Evolutionary conservation across 2,113 vertebrate genomes (phyloP), one percentile per base, ranked within the genome.

Genomic region (Gymnocephalus cernua): DNA sequence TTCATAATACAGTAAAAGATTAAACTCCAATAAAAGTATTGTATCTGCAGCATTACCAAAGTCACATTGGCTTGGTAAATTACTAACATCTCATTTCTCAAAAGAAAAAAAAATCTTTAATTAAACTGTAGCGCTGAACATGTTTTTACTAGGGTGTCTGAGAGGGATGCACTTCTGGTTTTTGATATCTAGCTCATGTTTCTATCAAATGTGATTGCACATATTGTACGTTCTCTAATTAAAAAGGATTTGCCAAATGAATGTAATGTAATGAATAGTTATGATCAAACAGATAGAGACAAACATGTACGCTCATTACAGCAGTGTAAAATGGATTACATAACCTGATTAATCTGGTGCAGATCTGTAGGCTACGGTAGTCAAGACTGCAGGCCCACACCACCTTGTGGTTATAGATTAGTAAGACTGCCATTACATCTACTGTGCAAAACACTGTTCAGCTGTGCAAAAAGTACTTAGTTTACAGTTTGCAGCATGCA

Each of bases 371-470:
- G 50, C 59, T 35, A 29, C n/a, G 54, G 59, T 35, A 56, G 14
- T 71, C 15, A 79, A 79, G 53, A 56, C 68, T 85, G 86, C 8
- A 67, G 68, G 59, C 68, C 14, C n/a, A 74, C 90, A 73, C 92
- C 92, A 88, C 85, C 93, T 92, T 90, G 90, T 94, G 93, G 92
- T 82, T 83, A 41, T 11, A 90, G 18, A 83, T 65, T 23, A 15
- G n/a, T 48, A 12, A 23, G 25, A 23, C 44, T 81, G 38, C 48
- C 47, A 6, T 18, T 59, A 13, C 38, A 79, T 68, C 41, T 58
- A 35, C 19, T 48, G 15, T 48, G 65, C 10, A 38, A 67, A 45
- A 19, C 32, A 61, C n/a, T 29, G 14, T 27, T 51, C 27, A 57
- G n/a, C 44, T 38, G 13, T 35, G 38, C 21, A 57, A 62, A 61